Evolutionary conservation across 2,888 invertebrate species (phyloP).

Genomic region (Glaucopsyche alexis): DNA sequence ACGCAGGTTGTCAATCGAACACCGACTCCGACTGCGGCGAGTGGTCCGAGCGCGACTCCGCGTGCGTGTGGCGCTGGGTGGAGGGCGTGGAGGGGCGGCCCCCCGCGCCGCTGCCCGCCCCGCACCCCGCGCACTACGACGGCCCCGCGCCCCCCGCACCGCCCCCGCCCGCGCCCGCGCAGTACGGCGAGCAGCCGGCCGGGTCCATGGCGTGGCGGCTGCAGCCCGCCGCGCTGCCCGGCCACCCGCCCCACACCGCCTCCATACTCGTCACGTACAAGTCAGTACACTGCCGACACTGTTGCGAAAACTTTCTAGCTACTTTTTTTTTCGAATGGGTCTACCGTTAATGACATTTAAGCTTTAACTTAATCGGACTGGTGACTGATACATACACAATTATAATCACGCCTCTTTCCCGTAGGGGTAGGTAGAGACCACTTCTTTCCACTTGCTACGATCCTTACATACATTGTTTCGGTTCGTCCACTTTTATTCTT

Average conservation of each 20-base stretch:
- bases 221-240: slow-evolving; percentile 83
- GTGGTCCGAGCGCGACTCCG: slow-evolving; percentile 34
- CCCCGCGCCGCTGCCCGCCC: background rate
- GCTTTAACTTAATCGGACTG: too few relatives aligned
- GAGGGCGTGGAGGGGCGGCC: slow-evolving; percentile 72
- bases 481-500: too few relatives aligned
- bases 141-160: slow-evolving; percentile 52
- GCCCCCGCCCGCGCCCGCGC: slow-evolving; percentile 66
- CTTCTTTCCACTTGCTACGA: too few relatives aligned
- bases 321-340: too few relatives aligned
- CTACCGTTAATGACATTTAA: too few relatives aligned
- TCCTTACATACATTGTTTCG: too few relatives aligned
- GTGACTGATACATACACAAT: too few relatives aligned
- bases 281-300: slow-evolving; percentile 41
- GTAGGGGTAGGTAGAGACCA: too few relatives aligned
- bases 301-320: too few relatives aligned
- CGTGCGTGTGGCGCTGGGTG: slow-evolving; percentile 38
- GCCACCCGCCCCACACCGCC: slow-evolving; percentile 79
- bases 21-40: slow-evolving; percentile 38
- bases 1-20: slow-evolving; percentile 25
- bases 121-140: slow-evolving; percentile 60
- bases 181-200: slow-evolving; percentile 53
- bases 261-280: slow-evolving; percentile 84
- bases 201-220: slow-evolving; percentile 91
- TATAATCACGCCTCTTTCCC: too few relatives aligned